These are phyloP conservation scores for Saiga tatarica DNA, from an alignment of 2,113 vertebrate species.

Conservation along the genomic window DNA sequence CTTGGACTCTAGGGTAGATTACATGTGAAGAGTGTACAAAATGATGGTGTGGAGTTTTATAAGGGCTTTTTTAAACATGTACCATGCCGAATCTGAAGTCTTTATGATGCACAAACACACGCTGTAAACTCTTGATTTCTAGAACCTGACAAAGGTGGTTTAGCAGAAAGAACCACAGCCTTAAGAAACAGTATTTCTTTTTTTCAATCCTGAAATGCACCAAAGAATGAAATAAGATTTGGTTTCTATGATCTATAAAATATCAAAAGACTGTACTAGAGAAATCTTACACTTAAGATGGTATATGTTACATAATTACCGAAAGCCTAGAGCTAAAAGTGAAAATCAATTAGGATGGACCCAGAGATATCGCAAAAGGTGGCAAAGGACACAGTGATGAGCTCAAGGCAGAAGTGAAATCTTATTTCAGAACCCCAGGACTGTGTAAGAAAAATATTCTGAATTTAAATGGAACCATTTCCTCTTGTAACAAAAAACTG, in stretches of 20 bases:
- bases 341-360: not conserved
- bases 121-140: not conserved
- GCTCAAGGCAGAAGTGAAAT: not conserved
- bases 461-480: not conserved
- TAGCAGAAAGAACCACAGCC: not conserved
- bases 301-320: not conserved
- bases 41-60: not conserved
- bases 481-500: slow-evolving; percentile 2
- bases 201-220: not conserved
- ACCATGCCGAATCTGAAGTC: not conserved
- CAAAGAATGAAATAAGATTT: slow-evolving; percentile 31
- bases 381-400: not conserved
- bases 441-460: not conserved
- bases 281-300: not conserved
- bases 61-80: not conserved
- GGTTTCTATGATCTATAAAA: not conserved
- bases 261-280: not conserved
- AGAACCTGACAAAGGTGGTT: not conserved
- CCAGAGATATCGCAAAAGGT: not conserved
- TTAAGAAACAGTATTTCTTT: not conserved
- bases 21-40: not conserved
- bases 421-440: not conserved
- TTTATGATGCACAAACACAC: not conserved
- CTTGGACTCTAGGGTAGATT: not conserved
- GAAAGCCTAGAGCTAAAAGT: not conserved